A percentile compares a stretch with the other conserved stretches of the same genome.
Conservation (phyloP, 2,888 invertebrate genomes). For the Cheilosia impressa region DNA sequence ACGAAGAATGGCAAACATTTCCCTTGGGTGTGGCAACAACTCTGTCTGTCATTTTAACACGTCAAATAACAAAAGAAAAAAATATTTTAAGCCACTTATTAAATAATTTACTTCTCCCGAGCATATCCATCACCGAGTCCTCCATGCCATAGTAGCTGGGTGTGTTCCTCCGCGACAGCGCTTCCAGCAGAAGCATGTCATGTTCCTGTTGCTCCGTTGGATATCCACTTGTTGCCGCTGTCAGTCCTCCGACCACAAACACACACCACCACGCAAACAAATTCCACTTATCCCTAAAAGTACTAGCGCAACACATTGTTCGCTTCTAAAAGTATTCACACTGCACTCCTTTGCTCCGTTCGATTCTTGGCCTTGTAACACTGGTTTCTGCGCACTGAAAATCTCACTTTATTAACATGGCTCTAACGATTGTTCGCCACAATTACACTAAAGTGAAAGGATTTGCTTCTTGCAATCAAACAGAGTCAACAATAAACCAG, state of each 20-base stretch:
- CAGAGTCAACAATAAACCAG: constrained; percentile 45
- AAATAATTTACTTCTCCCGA: constrained; percentile 89
- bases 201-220: constrained; percentile 87
- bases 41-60: background rate
- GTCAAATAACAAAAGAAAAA: background rate
- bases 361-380: constrained; percentile 44
- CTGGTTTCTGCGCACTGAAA: constrained; percentile 31
- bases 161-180: constrained; percentile 86
- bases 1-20: background rate
- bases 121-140: constrained; percentile 91
- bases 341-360: background rate
- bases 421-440: constrained; percentile 46
- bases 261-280: constrained; percentile 51
- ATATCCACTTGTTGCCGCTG: constrained; percentile 76
- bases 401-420: constrained; percentile 61
- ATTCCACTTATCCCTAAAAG: constrained; percentile 50
- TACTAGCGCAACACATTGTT: constrained; percentile 53
- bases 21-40: background rate
- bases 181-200: constrained; percentile 89
- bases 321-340: background rate
- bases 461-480: constrained; percentile 52
- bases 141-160: constrained; percentile 84
- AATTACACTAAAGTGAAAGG: constrained; percentile 71
- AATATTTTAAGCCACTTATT: background rate
- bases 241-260: constrained; percentile 35